These are phyloP conservation scores for Characodon lateralis DNA, from an alignment of 2,797 vertebrate species.

Conservation along the genomic window DNA sequence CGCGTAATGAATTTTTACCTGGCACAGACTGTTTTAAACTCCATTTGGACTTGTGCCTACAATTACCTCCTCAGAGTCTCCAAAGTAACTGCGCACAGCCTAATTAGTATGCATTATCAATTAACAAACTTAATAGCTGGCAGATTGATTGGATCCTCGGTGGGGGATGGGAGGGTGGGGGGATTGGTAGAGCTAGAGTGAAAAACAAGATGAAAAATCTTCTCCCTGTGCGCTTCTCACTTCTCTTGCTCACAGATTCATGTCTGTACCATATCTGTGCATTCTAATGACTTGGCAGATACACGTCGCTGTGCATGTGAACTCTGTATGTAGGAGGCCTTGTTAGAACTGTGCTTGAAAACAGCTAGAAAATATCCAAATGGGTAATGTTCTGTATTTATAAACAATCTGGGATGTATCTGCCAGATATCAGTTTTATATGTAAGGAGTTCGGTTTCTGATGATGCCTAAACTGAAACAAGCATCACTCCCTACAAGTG, in stretches of 20 bases:
- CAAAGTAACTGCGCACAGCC: slow-evolving; percentile 95
- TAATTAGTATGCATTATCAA: slow-evolving; percentile 99
- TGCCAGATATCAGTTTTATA: neutral
- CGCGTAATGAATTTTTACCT: slow-evolving; percentile 98
- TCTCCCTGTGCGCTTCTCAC: slow-evolving; percentile 83
- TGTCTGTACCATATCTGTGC: neutral
- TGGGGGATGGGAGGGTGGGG: slow-evolving; percentile 86
- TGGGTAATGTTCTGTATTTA: too few species aligned
- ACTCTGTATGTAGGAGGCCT: neutral
- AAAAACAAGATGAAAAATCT: slow-evolving; percentile 95
- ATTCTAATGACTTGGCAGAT: neutral
- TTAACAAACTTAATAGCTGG: slow-evolving; percentile 99
- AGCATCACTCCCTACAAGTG: neutral
- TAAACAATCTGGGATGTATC: neutral
- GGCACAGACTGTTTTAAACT: slow-evolving; percentile 98
- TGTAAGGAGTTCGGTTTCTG: neutral
- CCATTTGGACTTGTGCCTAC: slow-evolving; percentile 98
- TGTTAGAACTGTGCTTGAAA: neutral
- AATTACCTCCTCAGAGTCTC: slow-evolving; percentile 99
- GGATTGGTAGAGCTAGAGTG: slow-evolving; percentile 89
- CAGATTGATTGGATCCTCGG: slow-evolving; percentile 99
- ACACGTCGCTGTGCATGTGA: neutral
- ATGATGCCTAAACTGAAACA: neutral
- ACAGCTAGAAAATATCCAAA: neutral
- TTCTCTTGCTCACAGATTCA: slow-evolving; percentile 58